Base-by-base conservation (phyloP, 2,113 vertebrate species). In the Turdus rufiventris region DNA sequence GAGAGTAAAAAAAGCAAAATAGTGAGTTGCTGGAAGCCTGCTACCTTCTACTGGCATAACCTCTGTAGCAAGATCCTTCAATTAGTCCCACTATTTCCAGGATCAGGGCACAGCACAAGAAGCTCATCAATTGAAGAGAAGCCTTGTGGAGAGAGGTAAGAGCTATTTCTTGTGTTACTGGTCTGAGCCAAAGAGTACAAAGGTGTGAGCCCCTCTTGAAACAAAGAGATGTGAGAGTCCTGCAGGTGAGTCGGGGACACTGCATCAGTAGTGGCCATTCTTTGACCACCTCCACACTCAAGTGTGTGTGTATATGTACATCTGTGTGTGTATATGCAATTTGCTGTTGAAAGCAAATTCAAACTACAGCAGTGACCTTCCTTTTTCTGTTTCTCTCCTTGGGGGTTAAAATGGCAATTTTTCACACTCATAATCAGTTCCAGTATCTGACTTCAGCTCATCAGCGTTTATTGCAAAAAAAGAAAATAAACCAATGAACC, bases 191-290 rank as follows among this genome's bases (percentile, higher is more conserved):
- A 38, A n/a, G 48, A 50, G 23, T 24, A 17, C 43, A 9, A 31
- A 48, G 12, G 18, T 5, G 6, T n/a, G 48, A 48, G n/a, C 8
- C 16, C 19, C 18, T 61, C 29, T 56, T 50, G 34, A 33, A 47
- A n/a, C 19, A 38, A 40, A 34, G 8, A 23, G 61, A 28, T 53
- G 8, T 15, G 29, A 16, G 29, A 53, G 36, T 47, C 10, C 54
- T 68, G 62, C 33, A 45, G 43, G 7, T 38, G 50, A 18, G 48
- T 29, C 0, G 0, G 19, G 65, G 12, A 29, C 43, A 45, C 43
- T 84, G 25, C 19, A 29, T 60, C 38, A 16, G 16, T 7, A 28
- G 9, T 18, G 33, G 51, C 48, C 9, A 3, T 18, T 40, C 21
- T 58, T 80, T 61, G 56, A 62, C 33, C 60, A 56, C 24, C 33